Base-by-base conservation (phyloP, 2,797 vertebrate genomes). In the Anguilla megastoma region DNA sequence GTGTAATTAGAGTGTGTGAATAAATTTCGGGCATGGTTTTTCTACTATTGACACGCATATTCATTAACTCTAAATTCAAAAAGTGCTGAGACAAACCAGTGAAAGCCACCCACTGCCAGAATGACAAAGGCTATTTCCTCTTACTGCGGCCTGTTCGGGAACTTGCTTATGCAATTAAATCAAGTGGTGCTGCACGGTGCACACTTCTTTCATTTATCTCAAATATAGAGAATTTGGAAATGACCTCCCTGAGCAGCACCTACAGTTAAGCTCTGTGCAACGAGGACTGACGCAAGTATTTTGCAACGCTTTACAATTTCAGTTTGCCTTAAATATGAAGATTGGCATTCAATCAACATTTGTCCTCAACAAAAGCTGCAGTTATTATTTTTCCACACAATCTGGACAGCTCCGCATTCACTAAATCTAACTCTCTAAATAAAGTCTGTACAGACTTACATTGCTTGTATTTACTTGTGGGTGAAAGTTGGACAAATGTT, bases 1-100 rank as follows among this genome's bases (percentile, higher is more conserved):
- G 76, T 76, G 8, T 85, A 48, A 50, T 89, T 45, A 5, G 48
- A 90, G 33, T 86, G 84, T 6, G 83, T n/a, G 48, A 52, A 54
- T 52, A 14, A 24, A 27, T 84, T 36, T 84, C 24, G n/a, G 16
- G 9, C 21, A 52, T 50, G n/a, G 12, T 56, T 50, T 54, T 52
- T 84, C 21, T 56, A 27, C 58, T 21, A 63, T 63, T 14, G 18
- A 63, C 58, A 21, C 41, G 7, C 24, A 71, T 27, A 48, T 48
- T 45, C 36, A 45, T 80, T 80, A 80, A 45, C 41, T 80, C 36
- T 45, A 16, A 45, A 45, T 18, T 80, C 36, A 41, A 80, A 18
- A 18, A 48, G 4, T 24, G 16, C 76, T 48, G 30, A 80, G 2
- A 45, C 36, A 48, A 80, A 14, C 41, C 21, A 16, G 12, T 79